A percentile compares a stretch with the other conserved stretches of the same genome.
phyloP scores from a whole-genome alignment of 2,888 invertebrate genomes.

The Calliscelio sp. region DNA sequence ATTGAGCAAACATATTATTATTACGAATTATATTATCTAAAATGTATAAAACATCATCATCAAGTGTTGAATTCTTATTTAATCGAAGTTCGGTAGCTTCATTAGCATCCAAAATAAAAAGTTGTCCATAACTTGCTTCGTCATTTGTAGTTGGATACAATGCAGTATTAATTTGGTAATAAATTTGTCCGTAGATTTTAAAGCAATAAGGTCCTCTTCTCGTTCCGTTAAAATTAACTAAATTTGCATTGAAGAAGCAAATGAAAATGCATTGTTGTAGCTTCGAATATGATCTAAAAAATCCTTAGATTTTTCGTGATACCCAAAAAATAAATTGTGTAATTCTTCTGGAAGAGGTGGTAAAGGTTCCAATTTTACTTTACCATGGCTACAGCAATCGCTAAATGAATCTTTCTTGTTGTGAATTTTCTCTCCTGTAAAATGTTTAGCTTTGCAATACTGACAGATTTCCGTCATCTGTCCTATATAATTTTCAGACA shows the following conservation, averaged over 20 bases:
- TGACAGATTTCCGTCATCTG: conserved; percentile 29
- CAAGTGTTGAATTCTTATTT: conserved; percentile 2
- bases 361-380: conserved; percentile 33
- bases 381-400: conserved; percentile 47
- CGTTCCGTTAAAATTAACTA: too few relatives aligned
- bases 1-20: conserved; percentile 25
- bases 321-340: conserved; percentile 23
- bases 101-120: conserved; percentile 6
- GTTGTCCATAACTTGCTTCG: background rate
- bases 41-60: conserved; percentile 4
- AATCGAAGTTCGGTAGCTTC: background rate
- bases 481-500: conserved; percentile 44
- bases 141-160: conserved; percentile 21
- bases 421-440: background rate
- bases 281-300: conserved; percentile 39
- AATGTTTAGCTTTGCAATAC: conserved; percentile 44
- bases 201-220: too few relatives aligned
- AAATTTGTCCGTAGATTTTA: conserved; percentile 5
- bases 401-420: conserved; percentile 44
- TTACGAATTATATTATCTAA: conserved; percentile 14
- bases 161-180: conserved; percentile 3
- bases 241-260: too few relatives aligned
- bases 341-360: conserved; percentile 27
- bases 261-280: too few relatives aligned
- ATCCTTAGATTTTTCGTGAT: conserved; percentile 37